Base-by-base conservation (phyloP, 2,113 vertebrate species). In the Suncus etruscus region DNA sequence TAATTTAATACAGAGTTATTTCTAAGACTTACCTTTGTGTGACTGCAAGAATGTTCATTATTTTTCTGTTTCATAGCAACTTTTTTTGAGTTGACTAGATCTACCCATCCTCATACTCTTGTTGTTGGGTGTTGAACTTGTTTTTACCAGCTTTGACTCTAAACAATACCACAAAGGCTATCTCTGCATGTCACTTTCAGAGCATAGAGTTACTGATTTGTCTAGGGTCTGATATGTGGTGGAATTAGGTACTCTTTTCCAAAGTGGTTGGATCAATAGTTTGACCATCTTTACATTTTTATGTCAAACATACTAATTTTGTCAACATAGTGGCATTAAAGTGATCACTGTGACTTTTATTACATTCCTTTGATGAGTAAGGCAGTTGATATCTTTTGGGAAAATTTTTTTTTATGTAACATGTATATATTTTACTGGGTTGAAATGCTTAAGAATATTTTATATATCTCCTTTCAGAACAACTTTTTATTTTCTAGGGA, bases 381-480 rank as follows among this genome's bases (percentile, higher is more conserved):
- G 32, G 11, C 39, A 75, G 81, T 31, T 84, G 48, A 84, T 89
- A 87, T 91, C 15, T 2, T 70, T 14, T 39, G 39, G 11, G 24
- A 89, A 94, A 22, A 75, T 82, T 95, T 58, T 94, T 79, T 76
- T 27, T 78, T 70, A 18, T 22, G 3, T 47, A 29, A 69, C 79
- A 75, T 78, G 25, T 29, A 27, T 29, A 70, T 24, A 83, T 61
- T 76, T 11, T 86, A 25, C 31, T 84, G 32, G 18, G 12, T 73
- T 85, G 29, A 29, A 47, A 91, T 68, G 75, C 72, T 27, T 63
- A 65, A 77, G 72, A 87, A 86, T 89, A 73, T 83, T 76, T 91
- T 72, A 88, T 25, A 63, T 65, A 24, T 78, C 70, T 81, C 79
- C n/a, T 82, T 61, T n/a, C 74, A 72, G 51, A 27, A 5, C 61